Evolutionary conservation across 1,140 invertebrate species (phyloP), one percentile per base, ranked within the genome.

Genomic region (Lepidurus packardi): DNA sequence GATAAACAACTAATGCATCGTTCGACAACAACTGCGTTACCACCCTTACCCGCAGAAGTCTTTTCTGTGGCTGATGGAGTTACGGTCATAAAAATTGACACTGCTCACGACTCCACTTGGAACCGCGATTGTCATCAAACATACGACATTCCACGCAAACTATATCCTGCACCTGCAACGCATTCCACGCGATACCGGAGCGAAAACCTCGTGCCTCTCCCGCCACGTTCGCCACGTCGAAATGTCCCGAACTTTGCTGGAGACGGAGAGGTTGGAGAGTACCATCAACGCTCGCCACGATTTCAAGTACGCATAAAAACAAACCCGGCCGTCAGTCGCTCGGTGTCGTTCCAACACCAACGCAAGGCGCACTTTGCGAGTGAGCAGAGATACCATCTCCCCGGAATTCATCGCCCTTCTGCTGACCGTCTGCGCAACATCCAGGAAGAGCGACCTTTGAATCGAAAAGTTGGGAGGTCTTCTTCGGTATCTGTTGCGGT

Each of bases 401-500:
- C 43, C 5, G 43, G 13, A 42, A 42, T 45, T 47, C 75, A 77
- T 44, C 41, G 16, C 11, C 41, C 43, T 8, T 21, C 25, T 16
- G 0, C 41, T n/a, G 75, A 43, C 21, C 43, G 47, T 43, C 21
- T 77, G 24, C 43, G 24, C 47, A 16, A 25, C 8, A 10, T 42
- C 6, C 75, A 34, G 34, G 43, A 77, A 42, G 9, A 43, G 4
- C 16, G 53, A 21, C n/a, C 53, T 16, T 21, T 9, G 75, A 77
- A 42, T 47, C 75, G 75, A 8, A 74, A 74, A 44, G 25, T 78
- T 21, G 42, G 21, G 43, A 42, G 78, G 42, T 78, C 78, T 21
- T 74, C 78, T 16, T 78, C 78, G 9, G 42, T 78, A 25, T 74
- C 74, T 45, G 34, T 78, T 16, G 78, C 78, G 3, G 75, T 78